A percentile compares a stretch with the other conserved stretches of the same genome.
phyloP scores from a whole-genome alignment of 2,797 vertebrate genomes.

The Gallirallus australis region DNA sequence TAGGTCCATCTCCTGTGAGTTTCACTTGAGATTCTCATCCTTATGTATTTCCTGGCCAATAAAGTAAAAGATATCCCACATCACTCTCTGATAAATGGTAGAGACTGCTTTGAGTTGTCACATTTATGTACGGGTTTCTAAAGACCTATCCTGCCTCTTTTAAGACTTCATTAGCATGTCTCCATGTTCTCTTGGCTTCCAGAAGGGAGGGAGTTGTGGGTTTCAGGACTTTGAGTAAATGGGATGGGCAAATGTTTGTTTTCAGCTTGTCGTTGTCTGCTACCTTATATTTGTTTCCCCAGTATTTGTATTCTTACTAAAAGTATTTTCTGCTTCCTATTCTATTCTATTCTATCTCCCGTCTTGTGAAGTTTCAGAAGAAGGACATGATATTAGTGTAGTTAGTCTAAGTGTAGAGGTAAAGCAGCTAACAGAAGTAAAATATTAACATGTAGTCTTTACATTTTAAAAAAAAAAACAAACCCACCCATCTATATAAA shows the following conservation, averaged over 20 bases:
- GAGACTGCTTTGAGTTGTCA: neutral
- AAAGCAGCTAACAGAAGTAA: neutral
- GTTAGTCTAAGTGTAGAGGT: neutral
- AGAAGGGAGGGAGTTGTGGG: neutral
- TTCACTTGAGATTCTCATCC: neutral
- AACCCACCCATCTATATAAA: neutral
- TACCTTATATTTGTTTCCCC: no score
- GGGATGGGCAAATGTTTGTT: neutral
- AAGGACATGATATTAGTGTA: neutral
- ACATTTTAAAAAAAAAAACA: neutral
- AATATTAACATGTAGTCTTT: neutral
- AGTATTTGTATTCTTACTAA: neutral
- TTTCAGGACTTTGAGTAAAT: neutral
- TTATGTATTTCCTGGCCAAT: rapidly evolving
- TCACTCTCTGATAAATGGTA: neutral
- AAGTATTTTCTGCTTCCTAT: neutral
- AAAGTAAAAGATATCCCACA: rapidly evolving
- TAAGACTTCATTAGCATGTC: neutral
- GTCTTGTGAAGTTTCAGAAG: neutral
- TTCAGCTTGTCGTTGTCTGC: neutral
- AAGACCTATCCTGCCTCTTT: neutral
- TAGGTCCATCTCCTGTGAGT: neutral
- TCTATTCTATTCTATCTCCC: neutral
- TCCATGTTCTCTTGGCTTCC: neutral
- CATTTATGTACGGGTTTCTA: neutral